These are phyloP conservation scores for Diphyllodes magnificus DNA, from an alignment of 2,113 vertebrate species.

Conservation along the genomic window DNA sequence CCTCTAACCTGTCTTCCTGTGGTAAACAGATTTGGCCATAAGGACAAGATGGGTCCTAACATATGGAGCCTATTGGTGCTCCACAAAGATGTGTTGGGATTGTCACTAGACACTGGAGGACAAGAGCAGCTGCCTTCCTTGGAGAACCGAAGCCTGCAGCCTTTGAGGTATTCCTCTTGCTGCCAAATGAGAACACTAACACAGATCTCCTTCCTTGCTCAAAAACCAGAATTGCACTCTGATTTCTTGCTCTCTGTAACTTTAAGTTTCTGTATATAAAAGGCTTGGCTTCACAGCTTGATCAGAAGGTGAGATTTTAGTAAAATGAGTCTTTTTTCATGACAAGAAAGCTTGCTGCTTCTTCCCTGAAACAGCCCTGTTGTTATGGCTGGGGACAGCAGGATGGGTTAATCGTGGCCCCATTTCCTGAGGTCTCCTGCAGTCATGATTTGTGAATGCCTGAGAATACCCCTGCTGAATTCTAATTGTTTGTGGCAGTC, in stretches of 20 bases:
- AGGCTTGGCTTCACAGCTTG: neutral
- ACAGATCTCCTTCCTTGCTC: neutral
- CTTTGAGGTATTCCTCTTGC: neutral
- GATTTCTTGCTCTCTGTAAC: neutral
- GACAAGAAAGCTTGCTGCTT: neutral
- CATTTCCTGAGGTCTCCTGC: constrained; percentile 45
- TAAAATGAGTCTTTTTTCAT: neutral
- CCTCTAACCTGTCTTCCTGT: neutral
- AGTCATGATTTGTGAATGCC: constrained; percentile 60
- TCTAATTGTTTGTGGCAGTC: constrained; percentile 68
- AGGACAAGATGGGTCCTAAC: neutral
- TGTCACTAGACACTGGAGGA: neutral
- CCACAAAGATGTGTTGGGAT: neutral
- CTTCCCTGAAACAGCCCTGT: neutral
- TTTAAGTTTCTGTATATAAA: neutral
- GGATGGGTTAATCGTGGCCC: constrained; percentile 55
- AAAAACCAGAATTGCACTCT: neutral
- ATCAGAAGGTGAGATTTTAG: neutral
- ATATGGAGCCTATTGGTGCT: neutral
- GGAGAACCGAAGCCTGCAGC: neutral
- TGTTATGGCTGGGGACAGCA: constrained; percentile 3
- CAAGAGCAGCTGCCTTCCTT: neutral
- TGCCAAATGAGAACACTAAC: neutral
- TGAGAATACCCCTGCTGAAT: constrained; percentile 62
- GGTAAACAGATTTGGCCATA: neutral